Conservation (phyloP, 2,797 vertebrate genomes). For the Lutjanus argentimaculatus region DNA sequence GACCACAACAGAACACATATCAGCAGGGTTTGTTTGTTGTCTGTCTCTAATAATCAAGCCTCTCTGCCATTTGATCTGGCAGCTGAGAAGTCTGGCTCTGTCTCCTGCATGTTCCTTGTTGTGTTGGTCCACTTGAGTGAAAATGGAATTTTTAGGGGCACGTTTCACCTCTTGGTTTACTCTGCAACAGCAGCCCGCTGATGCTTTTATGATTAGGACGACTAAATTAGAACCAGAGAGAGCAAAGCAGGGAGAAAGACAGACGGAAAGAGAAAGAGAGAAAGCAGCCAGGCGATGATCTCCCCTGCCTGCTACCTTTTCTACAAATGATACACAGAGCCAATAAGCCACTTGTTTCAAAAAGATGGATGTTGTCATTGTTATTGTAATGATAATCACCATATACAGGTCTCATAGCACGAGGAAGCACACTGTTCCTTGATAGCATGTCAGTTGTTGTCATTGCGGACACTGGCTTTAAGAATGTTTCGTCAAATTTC, state of each 20-base stretch:
- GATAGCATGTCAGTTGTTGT: constrained; percentile 55
- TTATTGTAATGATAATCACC: constrained; percentile 69
- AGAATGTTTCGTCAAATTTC: constrained; percentile 66
- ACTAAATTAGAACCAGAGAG: constrained; percentile 81
- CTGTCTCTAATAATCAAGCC: constrained; percentile 70
- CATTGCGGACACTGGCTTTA: constrained; percentile 35
- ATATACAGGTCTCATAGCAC: constrained; percentile 36
- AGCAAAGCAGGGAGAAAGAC: constrained; percentile 40
- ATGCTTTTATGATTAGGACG: constrained; percentile 83
- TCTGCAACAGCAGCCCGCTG: constrained; percentile 68
- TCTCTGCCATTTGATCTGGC: constrained; percentile 73
- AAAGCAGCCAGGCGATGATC: constrained; percentile 49
- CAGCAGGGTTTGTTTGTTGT: constrained; percentile 65
- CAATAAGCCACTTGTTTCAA: constrained; percentile 58
- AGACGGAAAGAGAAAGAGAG: constrained; percentile 22
- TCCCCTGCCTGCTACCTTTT: constrained; percentile 52
- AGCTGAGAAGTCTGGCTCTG: constrained; percentile 64
- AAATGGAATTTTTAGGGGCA: constrained; percentile 79
- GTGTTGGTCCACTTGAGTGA: constrained; percentile 79
- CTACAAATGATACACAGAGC: constrained; percentile 41
- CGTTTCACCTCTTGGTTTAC: constrained; percentile 80
- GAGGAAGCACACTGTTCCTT: constrained; percentile 38
- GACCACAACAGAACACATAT: constrained; percentile 59
- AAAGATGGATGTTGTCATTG: constrained; percentile 72
- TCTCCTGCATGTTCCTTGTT: constrained; percentile 66